Evolutionary conservation across 2,888 invertebrate species (phyloP), one percentile per base, ranked within the genome.

Genomic region (Clivina fossor): DNA sequence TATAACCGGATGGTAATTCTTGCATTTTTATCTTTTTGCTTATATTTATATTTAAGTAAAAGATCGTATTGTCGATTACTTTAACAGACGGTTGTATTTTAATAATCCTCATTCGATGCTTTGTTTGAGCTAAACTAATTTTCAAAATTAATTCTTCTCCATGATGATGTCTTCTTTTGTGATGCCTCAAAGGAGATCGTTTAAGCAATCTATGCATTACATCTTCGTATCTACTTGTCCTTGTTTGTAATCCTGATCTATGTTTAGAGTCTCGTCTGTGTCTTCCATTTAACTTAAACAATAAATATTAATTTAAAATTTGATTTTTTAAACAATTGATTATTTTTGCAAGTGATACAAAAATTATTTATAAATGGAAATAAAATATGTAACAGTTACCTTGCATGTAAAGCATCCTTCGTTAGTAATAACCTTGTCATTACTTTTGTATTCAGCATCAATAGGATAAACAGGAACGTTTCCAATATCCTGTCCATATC

Each of bases 401-500:
- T 88, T 88, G 77, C 92, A 93, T 18, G 89, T 86, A 76, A 91
- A 92, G 75, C 93, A 92, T 1, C 90, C 91, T 73, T 93, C 92
- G 0, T 89, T 90, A 4, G 88, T 85, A 44, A 92, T 86, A 47
- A 89, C 79, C 60, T 86, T 86, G 60, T 85, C 83, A 49, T 82
- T 80, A 7, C 77, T 77, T 35, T 81, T 75, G 61, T 78, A 76
- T 69, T 82, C 80, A 49, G 82, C 81, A 40, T 80, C 74, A 28
- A 88, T 83, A 1, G 87, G 85, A 72, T 84, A 88, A 0, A 86
- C 84, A 3, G 88, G 86, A 41, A 84, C 84, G 66, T 83, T 83
- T 7, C 85, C 84, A 55, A 87, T 85, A 65, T 86, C 86, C 40
- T 80, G 83, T 7, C 80, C 77, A 60, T 81, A 76, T 8, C 68